Percentiles rank a stretch among this genome's conserved stretches.
These are phyloP conservation scores for Achroia grisella DNA, from an alignment of 1,140 invertebrate genomes.

Conservation along the genomic window DNA sequence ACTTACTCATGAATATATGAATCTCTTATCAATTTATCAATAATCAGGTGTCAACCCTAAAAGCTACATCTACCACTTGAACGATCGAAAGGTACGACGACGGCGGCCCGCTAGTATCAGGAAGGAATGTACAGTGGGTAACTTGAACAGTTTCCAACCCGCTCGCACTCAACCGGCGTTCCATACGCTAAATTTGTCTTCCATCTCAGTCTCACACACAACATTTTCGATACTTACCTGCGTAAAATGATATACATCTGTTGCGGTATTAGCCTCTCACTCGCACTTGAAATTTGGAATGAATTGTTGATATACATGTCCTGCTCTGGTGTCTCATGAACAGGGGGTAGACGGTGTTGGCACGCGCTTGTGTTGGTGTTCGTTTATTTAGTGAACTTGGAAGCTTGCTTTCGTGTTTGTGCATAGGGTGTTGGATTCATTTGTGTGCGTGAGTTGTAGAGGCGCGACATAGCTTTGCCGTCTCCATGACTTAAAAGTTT, in stretches of 20 bases:
- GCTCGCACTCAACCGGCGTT: slow-evolving; percentile 57
- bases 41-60: slow-evolving; percentile 55
- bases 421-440: slow-evolving; percentile 54
- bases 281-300: slow-evolving; percentile 36
- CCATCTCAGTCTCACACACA: slow-evolving; percentile 60
- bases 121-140: slow-evolving; percentile 72
- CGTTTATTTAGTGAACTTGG: slow-evolving; percentile 73
- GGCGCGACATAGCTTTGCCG: slow-evolving; percentile 72
- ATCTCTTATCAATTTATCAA: slow-evolving; percentile 3
- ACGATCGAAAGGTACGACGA: slow-evolving; percentile 72
- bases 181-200: slow-evolving; percentile 58
- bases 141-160: slow-evolving; percentile 66
- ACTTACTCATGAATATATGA: not conserved
- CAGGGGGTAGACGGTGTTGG: slow-evolving; percentile 66
- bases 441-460: slow-evolving; percentile 68
- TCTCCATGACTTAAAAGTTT: slow-evolving; percentile 73
- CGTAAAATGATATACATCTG: slow-evolving; percentile 72
- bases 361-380: slow-evolving; percentile 65
- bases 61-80: slow-evolving; percentile 72
- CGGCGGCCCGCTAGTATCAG: slow-evolving; percentile 67
- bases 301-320: slow-evolving; percentile 67
- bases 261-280: slow-evolving; percentile 48
- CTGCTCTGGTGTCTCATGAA: slow-evolving; percentile 54
- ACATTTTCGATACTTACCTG: slow-evolving; percentile 72
- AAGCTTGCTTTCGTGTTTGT: slow-evolving; percentile 66